These are phyloP conservation scores for Peromyscus leucopus DNA, from an alignment of 2,113 vertebrate genomes.

Conservation along the genomic window DNA sequence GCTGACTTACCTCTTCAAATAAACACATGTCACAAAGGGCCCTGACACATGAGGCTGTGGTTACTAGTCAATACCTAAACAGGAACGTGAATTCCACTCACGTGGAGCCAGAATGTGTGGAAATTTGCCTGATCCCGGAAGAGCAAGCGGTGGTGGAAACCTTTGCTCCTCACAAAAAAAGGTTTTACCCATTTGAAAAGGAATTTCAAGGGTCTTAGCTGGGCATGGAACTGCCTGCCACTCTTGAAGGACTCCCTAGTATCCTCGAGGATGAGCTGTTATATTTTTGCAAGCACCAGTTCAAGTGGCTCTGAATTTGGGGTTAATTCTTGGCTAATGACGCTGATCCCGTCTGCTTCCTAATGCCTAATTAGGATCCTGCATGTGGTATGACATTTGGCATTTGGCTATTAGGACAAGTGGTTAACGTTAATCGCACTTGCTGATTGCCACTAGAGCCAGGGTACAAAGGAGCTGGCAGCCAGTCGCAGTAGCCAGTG, in stretches of 20 bases:
- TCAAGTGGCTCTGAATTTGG: constrained; percentile 57
- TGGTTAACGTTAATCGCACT: constrained; percentile 52
- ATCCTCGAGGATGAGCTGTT: background rate
- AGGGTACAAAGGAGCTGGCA: constrained; percentile 59
- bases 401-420: constrained; percentile 60
- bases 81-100: constrained; percentile 61
- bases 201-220: constrained; percentile 45
- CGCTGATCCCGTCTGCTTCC: background rate
- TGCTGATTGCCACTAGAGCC: constrained; percentile 31
- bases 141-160: constrained; percentile 5
- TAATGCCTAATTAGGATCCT: constrained; percentile 45
- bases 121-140: constrained; percentile 56
- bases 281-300: constrained; percentile 6
- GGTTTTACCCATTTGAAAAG: constrained; percentile 6
- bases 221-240: background rate
- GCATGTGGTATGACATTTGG: constrained; percentile 52
- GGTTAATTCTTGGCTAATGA: constrained; percentile 64
- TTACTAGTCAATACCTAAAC: constrained; percentile 52
- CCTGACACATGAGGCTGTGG: constrained; percentile 60
- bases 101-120: constrained; percentile 52
- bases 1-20: constrained; percentile 63
- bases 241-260: background rate
- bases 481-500: background rate
- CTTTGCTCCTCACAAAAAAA: constrained; percentile 58
- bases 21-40: constrained; percentile 72